phyloP scores from a whole-genome alignment of 2,888 invertebrate genomes.

The Lasioglossum leucozonium region DNA sequence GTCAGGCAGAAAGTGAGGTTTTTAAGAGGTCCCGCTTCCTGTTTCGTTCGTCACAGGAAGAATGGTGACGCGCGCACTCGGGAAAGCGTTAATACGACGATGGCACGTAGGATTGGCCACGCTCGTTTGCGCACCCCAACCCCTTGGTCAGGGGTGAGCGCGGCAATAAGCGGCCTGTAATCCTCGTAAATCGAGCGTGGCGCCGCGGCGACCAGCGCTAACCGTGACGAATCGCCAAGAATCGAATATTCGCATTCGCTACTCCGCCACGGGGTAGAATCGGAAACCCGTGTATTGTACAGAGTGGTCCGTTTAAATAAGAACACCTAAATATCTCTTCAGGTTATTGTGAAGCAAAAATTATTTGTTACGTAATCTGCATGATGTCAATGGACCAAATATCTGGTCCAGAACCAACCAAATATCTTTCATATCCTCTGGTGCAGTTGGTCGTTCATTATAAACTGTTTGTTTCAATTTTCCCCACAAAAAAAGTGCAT shows the following conservation, averaged over 20 bases:
- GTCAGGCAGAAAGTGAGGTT: background rate
- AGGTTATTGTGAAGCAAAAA: no score
- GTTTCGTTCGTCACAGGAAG: conserved; percentile 6
- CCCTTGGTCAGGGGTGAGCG: background rate
- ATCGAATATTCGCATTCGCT: conserved; percentile 50
- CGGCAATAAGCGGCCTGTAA: conserved; percentile 68
- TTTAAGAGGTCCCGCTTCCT: background rate
- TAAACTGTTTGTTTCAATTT: no score
- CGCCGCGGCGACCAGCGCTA: conserved; percentile 54
- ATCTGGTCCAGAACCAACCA: no score
- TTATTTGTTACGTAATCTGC: no score
- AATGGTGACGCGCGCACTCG: conserved; percentile 9
- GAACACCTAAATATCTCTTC: no score
- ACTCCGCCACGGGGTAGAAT: background rate
- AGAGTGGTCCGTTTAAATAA: no score
- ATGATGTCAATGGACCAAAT: no score
- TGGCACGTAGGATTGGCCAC: conserved; percentile 32
- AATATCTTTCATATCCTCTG: no score
- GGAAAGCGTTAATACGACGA: conserved; percentile 31
- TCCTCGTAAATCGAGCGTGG: conserved; percentile 73
- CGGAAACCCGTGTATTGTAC: background rate
- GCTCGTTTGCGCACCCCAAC: conserved; percentile 49
- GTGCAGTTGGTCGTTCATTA: no score
- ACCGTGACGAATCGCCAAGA: conserved; percentile 57
- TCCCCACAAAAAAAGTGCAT: no score